phyloP scores from a whole-genome alignment of 2,888 invertebrate species.

The Pyrrhosoma nymphula region DNA sequence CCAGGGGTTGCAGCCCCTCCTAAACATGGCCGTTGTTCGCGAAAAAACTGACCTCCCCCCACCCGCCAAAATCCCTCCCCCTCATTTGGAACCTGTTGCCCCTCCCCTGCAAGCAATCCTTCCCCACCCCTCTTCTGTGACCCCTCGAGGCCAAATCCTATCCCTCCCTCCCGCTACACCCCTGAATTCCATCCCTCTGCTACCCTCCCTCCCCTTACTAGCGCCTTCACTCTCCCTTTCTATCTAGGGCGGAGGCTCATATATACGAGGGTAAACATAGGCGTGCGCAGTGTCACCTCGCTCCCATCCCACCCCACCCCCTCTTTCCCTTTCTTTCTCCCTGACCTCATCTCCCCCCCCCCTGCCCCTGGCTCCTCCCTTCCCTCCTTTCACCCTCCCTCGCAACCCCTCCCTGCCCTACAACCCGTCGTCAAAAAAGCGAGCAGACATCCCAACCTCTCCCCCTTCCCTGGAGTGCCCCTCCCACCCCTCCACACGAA shows the following conservation, averaged over 20 bases:
- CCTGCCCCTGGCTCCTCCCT: neutral
- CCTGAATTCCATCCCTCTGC: too few species aligned
- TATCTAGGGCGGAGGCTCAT: conserved; percentile 61
- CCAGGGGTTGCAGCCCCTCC: neutral
- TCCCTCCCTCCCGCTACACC: neutral
- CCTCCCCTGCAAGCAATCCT: neutral
- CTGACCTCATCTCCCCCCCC: neutral
- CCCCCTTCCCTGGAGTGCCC: neutral
- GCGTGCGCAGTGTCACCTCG: conserved; percentile 55
- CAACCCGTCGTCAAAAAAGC: neutral
- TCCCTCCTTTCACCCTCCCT: neutral
- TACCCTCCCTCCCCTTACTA: neutral
- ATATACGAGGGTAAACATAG: conserved; percentile 67
- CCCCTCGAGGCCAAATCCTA: conserved; percentile 41
- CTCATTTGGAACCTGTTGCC: conserved; percentile 63
- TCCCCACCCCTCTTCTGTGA: neutral
- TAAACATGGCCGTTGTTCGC: neutral
- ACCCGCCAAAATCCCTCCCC: neutral
- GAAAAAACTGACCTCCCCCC: neutral
- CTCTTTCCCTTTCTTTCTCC: conserved; percentile 6
- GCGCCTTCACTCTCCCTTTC: conserved; percentile 36
- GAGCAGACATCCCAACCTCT: neutral
- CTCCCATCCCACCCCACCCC: neutral
- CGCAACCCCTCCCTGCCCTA: too few species aligned
- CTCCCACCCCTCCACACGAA: neutral